Evolutionary conservation across 2,113 vertebrate species (phyloP).

Genomic region (Strigops habroptila): DNA sequence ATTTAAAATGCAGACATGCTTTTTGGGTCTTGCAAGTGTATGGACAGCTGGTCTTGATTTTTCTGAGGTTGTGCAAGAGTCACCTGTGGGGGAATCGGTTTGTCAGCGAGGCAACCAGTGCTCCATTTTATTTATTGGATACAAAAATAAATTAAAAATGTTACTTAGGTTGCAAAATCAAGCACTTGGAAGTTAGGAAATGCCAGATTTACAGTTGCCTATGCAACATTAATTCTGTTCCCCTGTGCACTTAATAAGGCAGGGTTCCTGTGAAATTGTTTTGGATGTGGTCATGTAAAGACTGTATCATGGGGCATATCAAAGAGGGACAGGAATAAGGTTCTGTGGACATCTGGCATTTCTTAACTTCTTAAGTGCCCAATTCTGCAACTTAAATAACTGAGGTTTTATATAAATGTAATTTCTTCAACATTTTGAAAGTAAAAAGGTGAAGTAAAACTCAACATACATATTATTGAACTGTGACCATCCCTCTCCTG

Average conservation of each 20-base stretch:
- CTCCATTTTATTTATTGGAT: conserved; percentile 50
- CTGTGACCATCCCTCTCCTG: not conserved
- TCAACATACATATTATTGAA: not conserved
- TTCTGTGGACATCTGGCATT: conserved; percentile 42
- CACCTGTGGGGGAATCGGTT: conserved; percentile 59
- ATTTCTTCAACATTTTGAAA: conserved; percentile 34
- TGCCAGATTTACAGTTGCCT: conserved; percentile 61
- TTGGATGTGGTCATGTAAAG: conserved; percentile 13
- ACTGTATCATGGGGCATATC: not conserved
- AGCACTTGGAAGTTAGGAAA: conserved; percentile 53
- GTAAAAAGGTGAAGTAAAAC: not conserved
- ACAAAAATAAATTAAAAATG: conserved; percentile 38
- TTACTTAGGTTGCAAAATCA: conserved; percentile 59
- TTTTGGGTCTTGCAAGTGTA: conserved; percentile 46
- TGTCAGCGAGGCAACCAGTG: conserved; percentile 50
- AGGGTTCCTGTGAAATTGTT: conserved; percentile 8
- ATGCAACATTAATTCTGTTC: conserved; percentile 54
- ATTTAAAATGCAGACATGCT: conserved; percentile 43
- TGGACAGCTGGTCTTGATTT: conserved; percentile 64
- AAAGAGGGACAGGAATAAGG: not conserved
- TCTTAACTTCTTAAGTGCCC: conserved; percentile 38
- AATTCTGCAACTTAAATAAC: conserved; percentile 6
- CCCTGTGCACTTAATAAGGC: conserved; percentile 25
- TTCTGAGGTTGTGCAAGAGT: conserved; percentile 48
- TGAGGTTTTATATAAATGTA: conserved; percentile 21